Base-by-base conservation (phyloP, 92 coral and sea anemone genomes). In the Porites rus region DNA sequence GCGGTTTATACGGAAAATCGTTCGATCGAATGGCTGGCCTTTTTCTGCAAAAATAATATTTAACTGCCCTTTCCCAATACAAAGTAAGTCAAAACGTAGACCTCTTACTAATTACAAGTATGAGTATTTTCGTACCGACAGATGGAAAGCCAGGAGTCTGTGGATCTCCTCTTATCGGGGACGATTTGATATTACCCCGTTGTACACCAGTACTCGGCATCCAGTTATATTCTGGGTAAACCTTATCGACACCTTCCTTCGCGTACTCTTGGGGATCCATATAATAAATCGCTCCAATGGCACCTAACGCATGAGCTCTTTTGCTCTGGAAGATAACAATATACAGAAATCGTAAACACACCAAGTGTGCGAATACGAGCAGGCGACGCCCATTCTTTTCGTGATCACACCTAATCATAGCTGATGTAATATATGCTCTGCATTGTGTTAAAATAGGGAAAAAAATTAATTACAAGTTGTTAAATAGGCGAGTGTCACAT, bases 81-180 rank as follows among this genome's bases (percentile, higher is more conserved):
- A 56, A 56, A 56, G 13, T 56, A 56, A 54, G 16, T 14, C 61
- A 56, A 56, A 56, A 56, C 0, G 61, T 10, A 9, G 16, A 10
- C 61, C 61, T 56, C 16, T 14, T 10, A 14, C 3, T 56, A 10
- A 56, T 10, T 56, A 3, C 61, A 56, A 6, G 61, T 8, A 56
- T 56, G 61, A 14, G 61, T 56, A 56, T 56, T 38, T 51, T 24
- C 91, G 73, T 90, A 92, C 98, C 94, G 21, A 92, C 86, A 17
- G 98, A 83, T 1, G 98, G 98, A 51, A 88, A 94, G 63, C 98
- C 98, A 5, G 96, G 98, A 6, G 98, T 93, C 53, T 93, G 88
- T 2, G 95, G 91, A 71, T 94, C 98, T 31, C 96, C 98, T 43
- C 96, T 83, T 50, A 74, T 75, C 25, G 87, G 43, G 6, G 93